Conservation (phyloP, 2,797 vertebrate species). For the Cyclopterus lumpus region DNA sequence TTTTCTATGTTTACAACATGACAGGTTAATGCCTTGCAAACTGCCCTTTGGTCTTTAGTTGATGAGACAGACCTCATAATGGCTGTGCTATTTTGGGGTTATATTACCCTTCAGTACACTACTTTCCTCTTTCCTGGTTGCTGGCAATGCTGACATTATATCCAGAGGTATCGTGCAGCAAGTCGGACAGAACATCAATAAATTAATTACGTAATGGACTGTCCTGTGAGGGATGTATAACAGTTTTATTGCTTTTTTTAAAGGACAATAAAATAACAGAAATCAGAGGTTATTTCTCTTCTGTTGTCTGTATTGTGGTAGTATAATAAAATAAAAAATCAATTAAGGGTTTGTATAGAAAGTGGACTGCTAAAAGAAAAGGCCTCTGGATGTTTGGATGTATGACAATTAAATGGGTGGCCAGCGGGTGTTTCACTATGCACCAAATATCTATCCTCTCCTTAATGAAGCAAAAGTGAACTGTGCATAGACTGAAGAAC, state of each 20-base stretch:
- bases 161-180: conserved; percentile 38
- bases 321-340: not conserved
- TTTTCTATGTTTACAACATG: not conserved
- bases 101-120: conserved; percentile 28
- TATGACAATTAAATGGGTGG: conserved; percentile 56
- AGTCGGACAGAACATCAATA: conserved; percentile 67
- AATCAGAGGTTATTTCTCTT: conserved; percentile 9
- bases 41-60: conserved; percentile 2
- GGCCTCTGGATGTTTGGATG: conserved; percentile 48
- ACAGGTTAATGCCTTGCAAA: conserved; percentile 30
- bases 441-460: conserved; percentile 28
- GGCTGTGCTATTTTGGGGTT: conserved; percentile 49
- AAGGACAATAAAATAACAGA: conserved; percentile 10
- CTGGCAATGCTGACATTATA: conserved; percentile 58
- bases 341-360: conserved; percentile 14
- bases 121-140: conserved; percentile 27
- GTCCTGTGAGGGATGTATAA: conserved; percentile 49
- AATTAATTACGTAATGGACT: conserved; percentile 73
- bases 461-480: conserved; percentile 58
- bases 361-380: conserved; percentile 37
- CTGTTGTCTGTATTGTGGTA: conserved; percentile 4
- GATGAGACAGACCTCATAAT: conserved; percentile 18
- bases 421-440: conserved; percentile 49
- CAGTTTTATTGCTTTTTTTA: conserved; percentile 46
- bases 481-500: conserved; percentile 37